These are phyloP conservation scores for Brachionus sp. DNA, from an alignment of 1,140 invertebrate genomes.

Conservation along the genomic window DNA sequence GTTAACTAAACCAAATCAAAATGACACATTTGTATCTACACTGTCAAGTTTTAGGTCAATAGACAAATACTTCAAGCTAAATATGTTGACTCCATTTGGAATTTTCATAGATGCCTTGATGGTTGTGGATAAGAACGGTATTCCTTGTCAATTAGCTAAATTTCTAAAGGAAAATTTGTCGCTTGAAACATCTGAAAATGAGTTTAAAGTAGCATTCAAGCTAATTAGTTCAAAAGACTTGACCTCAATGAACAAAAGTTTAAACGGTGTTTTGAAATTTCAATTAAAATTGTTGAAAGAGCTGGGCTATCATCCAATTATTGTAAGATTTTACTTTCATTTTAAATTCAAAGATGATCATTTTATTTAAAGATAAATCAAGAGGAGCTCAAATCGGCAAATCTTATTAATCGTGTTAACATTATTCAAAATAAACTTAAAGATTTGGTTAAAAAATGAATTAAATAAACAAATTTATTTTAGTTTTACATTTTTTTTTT, in stretches of 20 bases:
- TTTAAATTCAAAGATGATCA: background rate
- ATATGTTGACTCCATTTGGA: slow-evolving; percentile 32
- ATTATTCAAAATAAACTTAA: slow-evolving; percentile 41
- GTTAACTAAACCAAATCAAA: background rate
- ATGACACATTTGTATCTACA: background rate
- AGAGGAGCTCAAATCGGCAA: slow-evolving; percentile 27
- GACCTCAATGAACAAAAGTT: background rate
- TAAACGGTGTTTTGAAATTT: slow-evolving; percentile 10
- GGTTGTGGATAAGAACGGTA: slow-evolving; percentile 23
- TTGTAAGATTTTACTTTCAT: background rate
- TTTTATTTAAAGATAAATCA: background rate
- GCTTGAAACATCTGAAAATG: slow-evolving; percentile 18
- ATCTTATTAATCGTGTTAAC: slow-evolving; percentile 14
- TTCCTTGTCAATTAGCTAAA: slow-evolving; percentile 28
- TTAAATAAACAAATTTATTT: background rate
- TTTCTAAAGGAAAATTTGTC: background rate
- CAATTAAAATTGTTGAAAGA: slow-evolving; percentile 32
- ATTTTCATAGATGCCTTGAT: slow-evolving; percentile 35
- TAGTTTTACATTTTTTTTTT: background rate
- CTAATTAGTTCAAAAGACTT: background rate
- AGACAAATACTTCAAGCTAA: slow-evolving; percentile 38
- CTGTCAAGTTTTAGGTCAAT: slow-evolving; percentile 36
- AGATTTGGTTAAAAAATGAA: slow-evolving; percentile 31
- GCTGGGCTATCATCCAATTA: background rate
- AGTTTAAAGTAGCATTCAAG: slow-evolving; percentile 25